These are phyloP conservation scores for Otus scops DNA, from an alignment of 2,797 vertebrate species.

Conservation along the genomic window DNA sequence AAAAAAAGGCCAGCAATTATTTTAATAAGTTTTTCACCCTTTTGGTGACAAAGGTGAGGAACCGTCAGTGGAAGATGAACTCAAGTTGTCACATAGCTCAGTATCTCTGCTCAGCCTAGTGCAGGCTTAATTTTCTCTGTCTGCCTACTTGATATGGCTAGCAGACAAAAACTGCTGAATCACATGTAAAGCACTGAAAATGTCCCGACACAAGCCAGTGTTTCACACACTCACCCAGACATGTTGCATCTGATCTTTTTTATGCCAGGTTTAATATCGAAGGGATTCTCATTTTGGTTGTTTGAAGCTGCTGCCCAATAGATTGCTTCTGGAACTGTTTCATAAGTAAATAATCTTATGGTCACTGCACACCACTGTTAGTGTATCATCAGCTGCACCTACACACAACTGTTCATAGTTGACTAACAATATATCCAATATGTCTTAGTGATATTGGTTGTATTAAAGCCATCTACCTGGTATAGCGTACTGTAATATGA, in stretches of 20 bases:
- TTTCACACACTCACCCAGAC: background rate
- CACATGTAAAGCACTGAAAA: background rate
- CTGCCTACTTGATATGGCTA: background rate
- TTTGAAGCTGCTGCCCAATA: background rate
- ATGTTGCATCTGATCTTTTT: background rate
- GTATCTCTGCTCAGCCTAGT: background rate
- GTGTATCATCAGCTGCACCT: background rate
- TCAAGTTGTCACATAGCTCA: background rate
- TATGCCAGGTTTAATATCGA: background rate
- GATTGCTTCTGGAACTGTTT: background rate
- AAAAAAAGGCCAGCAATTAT: background rate
- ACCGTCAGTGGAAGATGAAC: background rate
- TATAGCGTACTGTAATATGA: background rate
- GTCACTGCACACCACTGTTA: background rate
- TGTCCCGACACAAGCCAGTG: background rate
- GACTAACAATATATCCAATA: background rate
- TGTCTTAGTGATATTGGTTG: background rate
- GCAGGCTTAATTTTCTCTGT: background rate
- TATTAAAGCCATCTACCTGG: background rate
- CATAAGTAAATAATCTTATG: background rate
- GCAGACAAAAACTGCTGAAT: background rate
- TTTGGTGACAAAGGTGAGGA: background rate
- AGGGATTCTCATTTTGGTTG: background rate
- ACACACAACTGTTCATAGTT: background rate
- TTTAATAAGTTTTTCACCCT: background rate